Evolutionary conservation across 2,113 vertebrate genomes (phyloP).

Genomic region (Eolophus roseicapilla): DNA sequence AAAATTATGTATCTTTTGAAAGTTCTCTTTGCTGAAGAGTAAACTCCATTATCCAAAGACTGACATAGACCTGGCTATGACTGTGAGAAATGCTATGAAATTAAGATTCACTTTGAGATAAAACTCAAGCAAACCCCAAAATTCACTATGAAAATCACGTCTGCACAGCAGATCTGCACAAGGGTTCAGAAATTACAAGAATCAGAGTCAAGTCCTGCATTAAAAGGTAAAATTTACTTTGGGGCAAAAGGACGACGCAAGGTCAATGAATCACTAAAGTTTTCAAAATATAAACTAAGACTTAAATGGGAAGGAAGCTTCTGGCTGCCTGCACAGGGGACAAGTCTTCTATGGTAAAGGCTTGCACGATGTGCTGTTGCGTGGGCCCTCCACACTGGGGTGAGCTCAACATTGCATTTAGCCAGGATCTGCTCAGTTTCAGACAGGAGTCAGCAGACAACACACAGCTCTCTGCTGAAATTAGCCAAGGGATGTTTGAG

Average conservation of each 20-base stretch:
- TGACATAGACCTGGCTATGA: background rate
- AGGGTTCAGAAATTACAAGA: background rate
- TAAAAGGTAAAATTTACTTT: background rate
- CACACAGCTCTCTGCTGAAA: background rate
- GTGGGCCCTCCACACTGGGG: rapidly evolving
- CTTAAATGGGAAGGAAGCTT: background rate
- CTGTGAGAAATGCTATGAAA: background rate
- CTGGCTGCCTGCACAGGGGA: background rate
- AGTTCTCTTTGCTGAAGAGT: background rate
- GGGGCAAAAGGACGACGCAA: background rate
- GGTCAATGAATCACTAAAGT: background rate
- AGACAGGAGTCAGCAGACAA: background rate
- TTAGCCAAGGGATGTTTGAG: background rate
- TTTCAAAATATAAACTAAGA: background rate
- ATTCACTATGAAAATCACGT: background rate
- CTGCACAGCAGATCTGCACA: background rate
- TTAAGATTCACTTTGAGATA: background rate
- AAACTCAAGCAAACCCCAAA: background rate
- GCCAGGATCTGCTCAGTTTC: background rate
- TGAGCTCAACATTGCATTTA: rapidly evolving
- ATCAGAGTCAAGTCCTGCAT: background rate
- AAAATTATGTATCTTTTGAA: background rate
- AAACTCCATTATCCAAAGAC: background rate
- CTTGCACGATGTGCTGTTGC: background rate
- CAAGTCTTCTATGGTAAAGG: background rate